phyloP scores from a whole-genome alignment of 2,797 vertebrate species.

The Rhabdophis nuchalis region DNA sequence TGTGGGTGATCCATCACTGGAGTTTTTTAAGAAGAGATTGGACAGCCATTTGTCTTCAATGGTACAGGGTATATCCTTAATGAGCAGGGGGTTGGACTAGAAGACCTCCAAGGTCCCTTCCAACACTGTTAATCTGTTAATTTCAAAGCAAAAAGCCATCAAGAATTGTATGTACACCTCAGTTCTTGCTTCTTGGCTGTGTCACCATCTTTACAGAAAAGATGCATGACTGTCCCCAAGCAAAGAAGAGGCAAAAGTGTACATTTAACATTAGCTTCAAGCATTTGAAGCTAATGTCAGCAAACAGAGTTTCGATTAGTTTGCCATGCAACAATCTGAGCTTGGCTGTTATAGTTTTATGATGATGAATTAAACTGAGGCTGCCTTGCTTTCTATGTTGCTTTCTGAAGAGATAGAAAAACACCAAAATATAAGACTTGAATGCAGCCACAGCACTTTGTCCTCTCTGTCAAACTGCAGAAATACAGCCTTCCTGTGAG shows the following conservation, averaged over 20 bases:
- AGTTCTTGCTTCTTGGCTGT: background rate
- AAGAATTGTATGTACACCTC: background rate
- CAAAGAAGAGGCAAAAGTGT: slow-evolving; percentile 45
- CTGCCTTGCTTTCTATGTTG: slow-evolving; percentile 41
- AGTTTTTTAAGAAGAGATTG: too few species aligned
- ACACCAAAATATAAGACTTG: slow-evolving; percentile 38
- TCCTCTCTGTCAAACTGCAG: slow-evolving; percentile 42
- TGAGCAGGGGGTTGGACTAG: background rate
- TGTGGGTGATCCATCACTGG: background rate
- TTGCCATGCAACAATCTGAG: slow-evolving; percentile 35
- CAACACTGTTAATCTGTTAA: background rate
- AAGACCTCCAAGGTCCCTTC: background rate
- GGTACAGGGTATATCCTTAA: background rate
- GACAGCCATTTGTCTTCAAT: background rate
- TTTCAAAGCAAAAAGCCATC: slow-evolving; percentile 7
- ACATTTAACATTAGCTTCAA: slow-evolving; percentile 33
- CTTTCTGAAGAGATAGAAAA: slow-evolving; percentile 52
- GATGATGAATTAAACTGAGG: slow-evolving; percentile 37
- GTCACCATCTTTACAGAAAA: background rate
- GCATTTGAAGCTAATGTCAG: background rate
- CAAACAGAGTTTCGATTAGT: slow-evolving; percentile 32
- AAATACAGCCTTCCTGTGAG: slow-evolving; percentile 54
- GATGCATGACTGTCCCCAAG: slow-evolving; percentile 15
- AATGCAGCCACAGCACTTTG: background rate
- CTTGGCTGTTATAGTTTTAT: slow-evolving; percentile 36